These are phyloP conservation scores for Dione juno DNA, from an alignment of 2,888 invertebrate species.

Conservation along the genomic window DNA sequence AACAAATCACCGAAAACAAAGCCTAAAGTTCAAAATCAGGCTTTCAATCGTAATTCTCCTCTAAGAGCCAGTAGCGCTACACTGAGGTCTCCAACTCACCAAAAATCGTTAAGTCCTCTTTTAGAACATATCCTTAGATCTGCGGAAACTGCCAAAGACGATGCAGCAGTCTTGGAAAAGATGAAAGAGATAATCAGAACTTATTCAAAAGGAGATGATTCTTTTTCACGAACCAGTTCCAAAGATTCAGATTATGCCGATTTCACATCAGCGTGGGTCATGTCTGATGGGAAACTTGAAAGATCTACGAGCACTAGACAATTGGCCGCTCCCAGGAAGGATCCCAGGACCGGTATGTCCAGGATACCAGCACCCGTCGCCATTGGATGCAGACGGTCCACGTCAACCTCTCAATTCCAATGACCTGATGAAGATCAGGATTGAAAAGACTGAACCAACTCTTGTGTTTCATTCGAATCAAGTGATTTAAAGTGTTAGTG, in stretches of 20 bases:
- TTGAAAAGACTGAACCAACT: slow-evolving; percentile 49
- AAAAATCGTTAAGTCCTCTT: slow-evolving; percentile 85
- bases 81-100: slow-evolving; percentile 83
- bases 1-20: slow-evolving; percentile 85
- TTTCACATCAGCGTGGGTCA: slow-evolving; percentile 88
- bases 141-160: slow-evolving; percentile 88
- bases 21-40: slow-evolving; percentile 67
- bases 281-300: slow-evolving; percentile 87
- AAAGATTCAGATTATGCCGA: slow-evolving; percentile 86
- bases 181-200: slow-evolving; percentile 86
- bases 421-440: slow-evolving; percentile 57
- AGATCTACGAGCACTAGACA: slow-evolving; percentile 83
- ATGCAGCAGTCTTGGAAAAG: slow-evolving; percentile 88
- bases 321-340: slow-evolving; percentile 76
- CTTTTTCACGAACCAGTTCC: slow-evolving; percentile 76
- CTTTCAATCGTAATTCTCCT: slow-evolving; percentile 81
- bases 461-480: slow-evolving; percentile 41
- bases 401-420: slow-evolving; percentile 77
- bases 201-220: slow-evolving; percentile 76
- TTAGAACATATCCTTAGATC: slow-evolving; percentile 89
- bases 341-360: slow-evolving; percentile 71
- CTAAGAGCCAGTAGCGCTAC: slow-evolving; percentile 77
- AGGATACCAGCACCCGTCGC: slow-evolving; percentile 78
- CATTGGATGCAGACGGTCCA: slow-evolving; percentile 74
- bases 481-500: slow-evolving; percentile 43